phyloP scores from a whole-genome alignment of 1,140 invertebrate genomes.

The Bicyclus anynana region DNA sequence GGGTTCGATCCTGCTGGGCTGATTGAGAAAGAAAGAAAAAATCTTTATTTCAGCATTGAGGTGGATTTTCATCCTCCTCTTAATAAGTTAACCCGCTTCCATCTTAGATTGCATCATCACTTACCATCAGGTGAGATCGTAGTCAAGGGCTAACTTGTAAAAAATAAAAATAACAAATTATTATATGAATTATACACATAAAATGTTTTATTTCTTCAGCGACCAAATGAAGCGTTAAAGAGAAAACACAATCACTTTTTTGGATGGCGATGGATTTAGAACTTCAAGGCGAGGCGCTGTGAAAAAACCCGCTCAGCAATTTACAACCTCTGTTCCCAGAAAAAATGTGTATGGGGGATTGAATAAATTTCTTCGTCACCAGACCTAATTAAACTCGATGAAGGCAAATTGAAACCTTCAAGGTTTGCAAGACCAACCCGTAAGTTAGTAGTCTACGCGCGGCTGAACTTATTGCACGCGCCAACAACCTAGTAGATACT shows the following conservation, averaged over 20 bases:
- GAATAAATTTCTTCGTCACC: constrained; percentile 13
- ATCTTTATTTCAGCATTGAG: too few relatives aligned
- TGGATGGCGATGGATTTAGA: background rate
- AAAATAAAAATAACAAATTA: too few relatives aligned
- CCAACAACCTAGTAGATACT: constrained; percentile 44
- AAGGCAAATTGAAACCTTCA: constrained; percentile 44
- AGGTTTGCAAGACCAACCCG: constrained; percentile 42
- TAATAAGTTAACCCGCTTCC: too few relatives aligned
- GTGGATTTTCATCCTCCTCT: too few relatives aligned
- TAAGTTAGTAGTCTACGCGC: constrained; percentile 47
- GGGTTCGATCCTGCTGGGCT: too few relatives aligned
- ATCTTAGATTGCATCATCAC: too few relatives aligned
- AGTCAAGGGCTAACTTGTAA: too few relatives aligned
- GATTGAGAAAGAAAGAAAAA: too few relatives aligned
- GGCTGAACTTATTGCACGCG: constrained; percentile 49
- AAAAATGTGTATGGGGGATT: constrained; percentile 1
- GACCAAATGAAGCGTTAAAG: background rate
- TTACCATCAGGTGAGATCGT: too few relatives aligned
- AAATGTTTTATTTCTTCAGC: too few relatives aligned
- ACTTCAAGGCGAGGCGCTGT: background rate
- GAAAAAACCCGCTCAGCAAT: background rate
- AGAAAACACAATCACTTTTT: background rate
- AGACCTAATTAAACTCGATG: constrained; percentile 12
- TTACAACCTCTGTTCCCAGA: background rate
- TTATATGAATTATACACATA: too few relatives aligned